phyloP scores from a whole-genome alignment of 2,113 vertebrate species.

The Spermophilus dauricus region DNA sequence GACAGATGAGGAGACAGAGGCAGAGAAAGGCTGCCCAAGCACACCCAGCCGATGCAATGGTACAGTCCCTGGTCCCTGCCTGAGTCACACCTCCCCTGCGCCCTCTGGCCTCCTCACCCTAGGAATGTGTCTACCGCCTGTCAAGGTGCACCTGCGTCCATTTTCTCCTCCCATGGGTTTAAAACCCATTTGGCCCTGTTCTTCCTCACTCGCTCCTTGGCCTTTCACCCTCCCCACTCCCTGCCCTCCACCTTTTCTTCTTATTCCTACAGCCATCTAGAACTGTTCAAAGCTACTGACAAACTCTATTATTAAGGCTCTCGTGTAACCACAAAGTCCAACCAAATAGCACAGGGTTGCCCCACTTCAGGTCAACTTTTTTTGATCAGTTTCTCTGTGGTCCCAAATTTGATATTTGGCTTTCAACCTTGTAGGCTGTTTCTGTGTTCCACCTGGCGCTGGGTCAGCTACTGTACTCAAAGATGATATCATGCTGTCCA shows the following conservation, averaged over 20 bases:
- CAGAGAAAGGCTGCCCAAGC: not conserved
- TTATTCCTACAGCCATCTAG: not conserved
- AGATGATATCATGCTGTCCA: not conserved
- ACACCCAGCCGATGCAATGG: too few relatives aligned
- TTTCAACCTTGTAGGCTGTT: not conserved
- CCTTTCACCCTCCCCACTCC: not conserved
- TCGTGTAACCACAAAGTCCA: not conserved
- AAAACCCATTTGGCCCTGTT: not conserved
- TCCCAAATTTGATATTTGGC: not conserved
- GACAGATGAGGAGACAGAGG: not conserved
- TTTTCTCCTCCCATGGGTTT: not conserved
- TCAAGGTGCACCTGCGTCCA: not conserved
- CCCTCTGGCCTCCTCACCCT: not conserved
- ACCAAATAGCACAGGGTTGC: not conserved
- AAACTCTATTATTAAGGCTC: not conserved
- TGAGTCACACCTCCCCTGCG: too few relatives aligned
- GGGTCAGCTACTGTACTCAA: not conserved
- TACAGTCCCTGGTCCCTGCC: not conserved
- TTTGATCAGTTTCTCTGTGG: not conserved
- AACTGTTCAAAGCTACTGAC: not conserved
- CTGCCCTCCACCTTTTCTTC: not conserved
- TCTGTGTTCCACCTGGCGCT: not conserved
- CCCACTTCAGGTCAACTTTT: not conserved
- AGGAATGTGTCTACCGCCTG: rapidly evolving
- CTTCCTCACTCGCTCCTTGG: not conserved